phyloP scores from a whole-genome alignment of 2,113 vertebrate genomes.

The Toxotes chatareus region DNA sequence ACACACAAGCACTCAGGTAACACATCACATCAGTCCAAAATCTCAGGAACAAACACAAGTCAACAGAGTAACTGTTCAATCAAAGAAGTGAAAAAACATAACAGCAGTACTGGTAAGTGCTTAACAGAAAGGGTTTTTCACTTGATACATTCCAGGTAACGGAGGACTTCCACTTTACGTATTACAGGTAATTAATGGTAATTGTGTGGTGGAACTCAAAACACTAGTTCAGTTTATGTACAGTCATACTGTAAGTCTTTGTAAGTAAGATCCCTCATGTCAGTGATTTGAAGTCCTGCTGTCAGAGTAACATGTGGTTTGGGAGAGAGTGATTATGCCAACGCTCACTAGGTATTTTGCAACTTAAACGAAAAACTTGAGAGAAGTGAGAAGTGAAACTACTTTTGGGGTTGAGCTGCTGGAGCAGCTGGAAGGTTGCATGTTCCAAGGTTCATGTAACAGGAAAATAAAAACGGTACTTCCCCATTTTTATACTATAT shows the following conservation, averaged over 20 bases:
- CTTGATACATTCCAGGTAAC: slow-evolving; percentile 52
- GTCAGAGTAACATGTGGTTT: slow-evolving; percentile 58
- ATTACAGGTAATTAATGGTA: slow-evolving; percentile 42
- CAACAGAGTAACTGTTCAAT: slow-evolving; percentile 30
- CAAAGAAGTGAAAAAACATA: slow-evolving; percentile 38
- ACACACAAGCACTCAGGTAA: slow-evolving; percentile 6
- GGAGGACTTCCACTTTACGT: slow-evolving; percentile 57
- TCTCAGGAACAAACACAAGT: slow-evolving; percentile 23
- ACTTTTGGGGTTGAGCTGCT: slow-evolving; percentile 68
- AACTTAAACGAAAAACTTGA: slow-evolving; percentile 80
- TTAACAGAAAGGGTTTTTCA: slow-evolving; percentile 37
- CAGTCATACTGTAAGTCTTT: slow-evolving; percentile 36
- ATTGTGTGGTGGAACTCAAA: slow-evolving; percentile 33
- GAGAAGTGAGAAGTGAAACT: slow-evolving; percentile 84
- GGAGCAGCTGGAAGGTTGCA: slow-evolving; percentile 81
- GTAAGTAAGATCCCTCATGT: slow-evolving; percentile 10
- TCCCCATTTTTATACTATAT: slow-evolving; percentile 79
- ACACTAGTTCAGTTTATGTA: slow-evolving; percentile 23
- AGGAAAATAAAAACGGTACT: slow-evolving; percentile 84
- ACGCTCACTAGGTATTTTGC: slow-evolving; percentile 77
- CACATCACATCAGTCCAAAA: not conserved
- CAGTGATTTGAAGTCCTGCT: slow-evolving; percentile 33
- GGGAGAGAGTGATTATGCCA: slow-evolving; percentile 69
- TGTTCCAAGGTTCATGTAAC: slow-evolving; percentile 81
- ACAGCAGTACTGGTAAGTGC: slow-evolving; percentile 34